Base-by-base conservation (phyloP, 1,140 invertebrate genomes). In the Drosophila tristis region DNA sequence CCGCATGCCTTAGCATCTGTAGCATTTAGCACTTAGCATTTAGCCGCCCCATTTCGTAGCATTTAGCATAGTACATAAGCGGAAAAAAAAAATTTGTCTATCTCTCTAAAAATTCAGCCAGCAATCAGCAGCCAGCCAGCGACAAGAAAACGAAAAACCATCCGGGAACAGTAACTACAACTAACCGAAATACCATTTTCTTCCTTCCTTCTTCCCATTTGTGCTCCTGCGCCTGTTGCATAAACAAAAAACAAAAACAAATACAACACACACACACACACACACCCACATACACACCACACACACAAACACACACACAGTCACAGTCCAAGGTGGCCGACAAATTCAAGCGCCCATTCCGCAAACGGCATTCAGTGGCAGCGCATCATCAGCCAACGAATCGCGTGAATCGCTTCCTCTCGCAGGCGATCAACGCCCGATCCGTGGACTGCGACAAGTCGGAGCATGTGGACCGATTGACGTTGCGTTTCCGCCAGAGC, bases 371-470 rank as follows among this genome's bases (percentile, higher is more conserved):
- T 92, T 96, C 96, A 45, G 84, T 89, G 48, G 96, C 95, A 84
- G 95, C 96, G n/a, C 96, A 96, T 91, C 96, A 97, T 45, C 95
- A 96, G 91, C 96, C 96, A 16, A 96, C 95, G 15, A 97, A 97
- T 92, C 94, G 97, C 73, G 97, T 98, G 25, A 98, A 98, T 93
- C 98, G 97, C 92, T 98, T 97, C 92, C 93, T 98, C 64, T 95
- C 96, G 50, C 96, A 97, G 93, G 97, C 97, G 2, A 97, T 98
- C 74, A 96, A 97, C 81, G 97, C 97, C n/a, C 93, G 97, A 54
- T 96, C 96, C 91, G 96, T 98, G 35, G 97, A 98, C 91, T 94
- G 96, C 65, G 97, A 98, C 92, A 98, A 98, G 92, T 95, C 96
- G 13, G 96, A 96, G 47, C 97, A 98, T 90, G 97, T 98, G 35